Evolutionary conservation across 2,888 invertebrate genomes (phyloP).

Genomic region (Hoplodrina ambigua): DNA sequence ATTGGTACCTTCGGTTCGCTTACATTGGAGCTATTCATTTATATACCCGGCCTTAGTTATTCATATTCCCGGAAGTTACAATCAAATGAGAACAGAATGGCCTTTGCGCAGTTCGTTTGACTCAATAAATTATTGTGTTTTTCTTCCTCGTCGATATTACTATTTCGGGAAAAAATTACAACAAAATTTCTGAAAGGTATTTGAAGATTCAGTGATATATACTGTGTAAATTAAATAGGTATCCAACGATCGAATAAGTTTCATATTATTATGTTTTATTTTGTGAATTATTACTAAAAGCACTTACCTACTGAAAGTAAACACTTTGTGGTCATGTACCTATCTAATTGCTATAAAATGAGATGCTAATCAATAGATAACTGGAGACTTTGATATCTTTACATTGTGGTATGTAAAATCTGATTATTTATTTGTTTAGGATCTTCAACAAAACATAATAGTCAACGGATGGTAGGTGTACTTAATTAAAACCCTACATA

Average conservation of each 20-base stretch:
- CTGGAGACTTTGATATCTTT: too few species aligned
- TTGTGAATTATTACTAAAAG: neutral
- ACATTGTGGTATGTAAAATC: neutral
- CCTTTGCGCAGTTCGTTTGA: conserved; percentile 24
- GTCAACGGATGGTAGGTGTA: too few species aligned
- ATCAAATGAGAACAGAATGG: conserved; percentile 33
- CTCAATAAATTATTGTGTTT: conserved; percentile 33
- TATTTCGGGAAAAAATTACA: neutral
- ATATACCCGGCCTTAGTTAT: conserved; percentile 22
- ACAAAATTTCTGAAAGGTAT: conserved; percentile 4
- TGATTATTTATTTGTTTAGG: conserved; percentile 7
- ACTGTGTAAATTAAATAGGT: neutral
- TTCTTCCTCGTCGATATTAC: conserved; percentile 17
- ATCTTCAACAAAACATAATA: too few species aligned
- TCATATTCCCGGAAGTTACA: conserved; percentile 39
- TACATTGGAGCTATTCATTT: conserved; percentile 20
- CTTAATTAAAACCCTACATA: conserved; percentile 12
- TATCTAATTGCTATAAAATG: neutral
- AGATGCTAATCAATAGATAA: too few species aligned
- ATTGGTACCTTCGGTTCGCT: conserved; percentile 13
- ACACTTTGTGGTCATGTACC: neutral
- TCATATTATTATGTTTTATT: neutral
- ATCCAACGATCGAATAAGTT: neutral
- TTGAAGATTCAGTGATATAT: conserved; percentile 4
- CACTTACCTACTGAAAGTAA: too few species aligned